Conservation (phyloP, 2,888 invertebrate genomes). For the Leucophenga maculata region DNA sequence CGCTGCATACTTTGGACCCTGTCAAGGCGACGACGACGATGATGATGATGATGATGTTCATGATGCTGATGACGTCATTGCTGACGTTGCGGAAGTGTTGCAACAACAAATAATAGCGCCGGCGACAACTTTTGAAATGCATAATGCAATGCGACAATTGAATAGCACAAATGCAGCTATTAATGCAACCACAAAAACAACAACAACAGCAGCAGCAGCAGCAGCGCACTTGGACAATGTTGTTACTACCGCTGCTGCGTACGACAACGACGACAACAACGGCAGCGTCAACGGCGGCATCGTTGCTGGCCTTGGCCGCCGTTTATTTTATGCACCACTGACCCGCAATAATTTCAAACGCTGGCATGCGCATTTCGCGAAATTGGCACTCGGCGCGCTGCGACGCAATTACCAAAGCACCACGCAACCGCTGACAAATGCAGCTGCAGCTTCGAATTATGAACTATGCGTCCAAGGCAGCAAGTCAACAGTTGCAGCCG, state of each 20-base stretch:
- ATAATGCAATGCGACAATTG: too few relatives aligned
- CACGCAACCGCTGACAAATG: slow-evolving; percentile 26
- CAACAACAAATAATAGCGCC: too few relatives aligned
- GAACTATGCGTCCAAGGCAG: background rate
- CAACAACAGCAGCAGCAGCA: slow-evolving; percentile 29
- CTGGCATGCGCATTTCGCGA: slow-evolving; percentile 54
- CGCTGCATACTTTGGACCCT: slow-evolving; percentile 22
- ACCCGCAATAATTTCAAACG: slow-evolving; percentile 54
- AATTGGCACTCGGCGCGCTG: slow-evolving; percentile 35
- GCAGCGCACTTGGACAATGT: background rate
- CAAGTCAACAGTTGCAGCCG: too few relatives aligned
- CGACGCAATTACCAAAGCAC: background rate
- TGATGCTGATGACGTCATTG: background rate
- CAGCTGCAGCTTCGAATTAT: too few relatives aligned
- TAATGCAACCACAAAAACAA: slow-evolving; percentile 22
- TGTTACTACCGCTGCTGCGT: background rate
- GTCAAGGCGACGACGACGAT: slow-evolving; percentile 9
- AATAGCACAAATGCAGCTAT: slow-evolving; percentile 23
- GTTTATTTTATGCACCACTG: slow-evolving; percentile 49
- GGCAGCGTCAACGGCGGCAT: background rate
- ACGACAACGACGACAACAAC: background rate
- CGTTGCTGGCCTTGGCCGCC: slow-evolving; percentile 54
- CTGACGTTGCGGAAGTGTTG: background rate
- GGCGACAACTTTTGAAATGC: too few relatives aligned
- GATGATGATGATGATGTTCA: background rate